These are phyloP conservation scores for Muraenolepis orangiensis DNA, from an alignment of 2,797 vertebrate genomes.

Conservation along the genomic window DNA sequence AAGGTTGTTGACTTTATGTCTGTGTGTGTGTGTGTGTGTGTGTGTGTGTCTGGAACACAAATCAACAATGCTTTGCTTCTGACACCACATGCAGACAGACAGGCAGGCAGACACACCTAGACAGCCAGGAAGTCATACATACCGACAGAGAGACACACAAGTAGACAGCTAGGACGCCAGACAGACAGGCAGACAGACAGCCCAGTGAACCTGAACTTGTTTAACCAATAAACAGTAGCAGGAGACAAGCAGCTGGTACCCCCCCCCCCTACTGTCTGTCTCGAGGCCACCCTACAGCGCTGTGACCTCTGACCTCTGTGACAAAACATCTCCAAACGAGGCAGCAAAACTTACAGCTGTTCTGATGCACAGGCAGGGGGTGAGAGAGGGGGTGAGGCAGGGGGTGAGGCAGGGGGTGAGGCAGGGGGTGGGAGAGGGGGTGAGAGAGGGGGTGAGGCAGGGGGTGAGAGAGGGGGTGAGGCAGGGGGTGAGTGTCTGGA, in stretches of 20 bases:
- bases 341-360: slow-evolving; percentile 27
- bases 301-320: slow-evolving; percentile 38
- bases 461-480: too few relatives aligned
- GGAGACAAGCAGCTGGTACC: neutral
- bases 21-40: too few relatives aligned
- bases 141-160: too few relatives aligned
- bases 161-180: too few relatives aligned
- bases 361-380: neutral
- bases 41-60: neutral
- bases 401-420: neutral
- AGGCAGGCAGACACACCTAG: too few relatives aligned
- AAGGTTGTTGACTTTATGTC: too few relatives aligned
- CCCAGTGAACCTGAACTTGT: neutral
- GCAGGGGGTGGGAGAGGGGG: neutral
- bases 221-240: neutral
- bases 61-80: neutral
- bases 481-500: neutral
- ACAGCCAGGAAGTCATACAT: too few relatives aligned
- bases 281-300: neutral
- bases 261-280: slow-evolving; percentile 31
- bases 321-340: slow-evolving; percentile 49
- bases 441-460: too few relatives aligned
- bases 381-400: neutral
- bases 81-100: neutral
- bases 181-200: too few relatives aligned